Conservation (phyloP, 2,888 invertebrate species). For the Rhabditophanes sp. region DNA sequence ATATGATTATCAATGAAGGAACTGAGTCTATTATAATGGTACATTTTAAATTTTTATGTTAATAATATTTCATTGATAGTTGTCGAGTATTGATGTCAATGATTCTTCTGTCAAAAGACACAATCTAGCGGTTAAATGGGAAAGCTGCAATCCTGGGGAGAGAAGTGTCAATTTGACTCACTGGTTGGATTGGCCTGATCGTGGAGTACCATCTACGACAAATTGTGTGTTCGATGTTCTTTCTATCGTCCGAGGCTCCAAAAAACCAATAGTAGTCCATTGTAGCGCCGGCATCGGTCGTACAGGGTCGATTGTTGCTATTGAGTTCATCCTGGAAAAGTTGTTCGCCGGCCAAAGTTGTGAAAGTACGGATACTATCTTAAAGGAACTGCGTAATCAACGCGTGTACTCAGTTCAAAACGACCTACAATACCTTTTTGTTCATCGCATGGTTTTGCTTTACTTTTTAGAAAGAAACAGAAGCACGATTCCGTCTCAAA, state of each 20-base stretch:
- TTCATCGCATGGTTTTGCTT: conserved; percentile 11
- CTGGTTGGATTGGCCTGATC: conserved; percentile 20
- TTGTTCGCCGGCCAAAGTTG: conserved; percentile 3
- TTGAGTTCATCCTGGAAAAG: conserved; percentile 15
- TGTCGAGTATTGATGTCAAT: too few relatives aligned
- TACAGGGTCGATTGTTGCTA: conserved; percentile 20
- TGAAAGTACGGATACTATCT: conserved; percentile 17
- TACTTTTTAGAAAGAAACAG: conserved; percentile 17
- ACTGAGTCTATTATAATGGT: conserved; percentile 10
- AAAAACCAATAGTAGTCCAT: conserved; percentile 24
- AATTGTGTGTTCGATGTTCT: conserved; percentile 12
- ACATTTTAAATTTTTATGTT: conserved; percentile 39
- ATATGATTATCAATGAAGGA: conserved; percentile 15
- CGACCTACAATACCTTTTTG: conserved; percentile 11
- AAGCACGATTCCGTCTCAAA: not conserved
- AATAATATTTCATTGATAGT: not conserved
- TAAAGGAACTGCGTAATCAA: conserved; percentile 17
- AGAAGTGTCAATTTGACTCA: too few relatives aligned
- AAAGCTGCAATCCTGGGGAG: too few relatives aligned
- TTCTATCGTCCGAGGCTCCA: conserved; percentile 17
- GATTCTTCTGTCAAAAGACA: too few relatives aligned
- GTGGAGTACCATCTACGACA: conserved; percentile 10
- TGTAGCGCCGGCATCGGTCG: conserved; percentile 25
- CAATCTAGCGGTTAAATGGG: too few relatives aligned
- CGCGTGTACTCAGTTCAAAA: conserved; percentile 22